phyloP scores from a whole-genome alignment of 2,888 invertebrate species.

The Bimastos eiseni region DNA sequence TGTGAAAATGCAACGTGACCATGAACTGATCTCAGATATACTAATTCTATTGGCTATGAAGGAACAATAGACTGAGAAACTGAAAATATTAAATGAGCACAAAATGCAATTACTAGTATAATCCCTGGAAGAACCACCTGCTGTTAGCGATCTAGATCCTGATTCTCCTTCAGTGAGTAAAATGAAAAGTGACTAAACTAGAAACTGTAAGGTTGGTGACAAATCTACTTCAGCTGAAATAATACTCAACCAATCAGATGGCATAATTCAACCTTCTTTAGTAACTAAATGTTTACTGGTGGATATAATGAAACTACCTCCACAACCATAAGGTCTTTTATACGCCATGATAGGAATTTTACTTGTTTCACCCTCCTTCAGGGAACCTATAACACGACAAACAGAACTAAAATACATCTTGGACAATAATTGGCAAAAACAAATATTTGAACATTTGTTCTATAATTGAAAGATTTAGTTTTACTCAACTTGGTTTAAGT shows the following conservation, averaged over 20 bases:
- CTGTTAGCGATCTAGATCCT: not conserved
- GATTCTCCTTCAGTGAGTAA: not conserved
- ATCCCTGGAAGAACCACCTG: not conserved
- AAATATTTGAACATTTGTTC: too few relatives aligned
- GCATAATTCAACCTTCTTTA: not conserved
- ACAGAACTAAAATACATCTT: slow-evolving; percentile 27
- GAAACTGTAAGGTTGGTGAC: not conserved
- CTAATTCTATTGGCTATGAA: not conserved
- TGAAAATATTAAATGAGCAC: not conserved
- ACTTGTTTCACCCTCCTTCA: slow-evolving; percentile 71
- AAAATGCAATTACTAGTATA: not conserved
- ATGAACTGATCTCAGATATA: not conserved
- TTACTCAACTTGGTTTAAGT: not conserved
- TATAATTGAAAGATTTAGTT: too few relatives aligned
- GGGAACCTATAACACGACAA: slow-evolving; percentile 64
- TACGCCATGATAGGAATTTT: slow-evolving; percentile 63
- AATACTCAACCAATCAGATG: not conserved
- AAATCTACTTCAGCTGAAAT: not conserved
- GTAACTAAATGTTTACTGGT: not conserved
- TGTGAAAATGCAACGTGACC: not conserved
- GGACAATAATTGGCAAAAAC: too few relatives aligned
- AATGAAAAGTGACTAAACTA: too few relatives aligned
- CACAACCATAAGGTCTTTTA: slow-evolving; percentile 81
- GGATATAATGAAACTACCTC: slow-evolving; percentile 63
- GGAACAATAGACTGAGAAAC: not conserved